A percentile compares a stretch with the other conserved stretches of the same genome.
phyloP scores from a whole-genome alignment of 2,797 vertebrate genomes.

The Gila robusta region DNA sequence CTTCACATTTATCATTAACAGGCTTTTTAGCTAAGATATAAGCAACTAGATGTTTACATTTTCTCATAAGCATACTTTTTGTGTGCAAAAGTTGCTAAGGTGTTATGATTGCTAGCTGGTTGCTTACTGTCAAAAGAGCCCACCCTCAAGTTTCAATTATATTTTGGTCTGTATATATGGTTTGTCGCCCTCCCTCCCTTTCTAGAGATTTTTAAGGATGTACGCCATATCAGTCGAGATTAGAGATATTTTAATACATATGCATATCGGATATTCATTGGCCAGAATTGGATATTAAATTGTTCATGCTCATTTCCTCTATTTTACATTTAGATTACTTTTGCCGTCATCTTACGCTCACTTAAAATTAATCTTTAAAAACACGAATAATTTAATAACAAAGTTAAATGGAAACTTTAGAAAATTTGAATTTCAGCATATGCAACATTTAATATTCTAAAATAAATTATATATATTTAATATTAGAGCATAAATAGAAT shows the following conservation, averaged over 20 bases:
- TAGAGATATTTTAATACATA: neutral
- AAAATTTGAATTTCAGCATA: neutral
- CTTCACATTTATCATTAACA: conserved; percentile 34
- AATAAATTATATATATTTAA: neutral
- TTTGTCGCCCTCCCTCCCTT: neutral
- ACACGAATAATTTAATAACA: neutral
- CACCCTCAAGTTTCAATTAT: neutral
- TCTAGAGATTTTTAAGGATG: neutral
- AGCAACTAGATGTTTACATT: neutral
- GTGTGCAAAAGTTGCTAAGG: neutral
- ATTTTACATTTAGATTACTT: neutral
- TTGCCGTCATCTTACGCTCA: neutral
- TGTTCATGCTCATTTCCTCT: conserved; percentile 1
- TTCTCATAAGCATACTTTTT: neutral
- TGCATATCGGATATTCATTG: neutral
- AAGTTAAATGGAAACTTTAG: neutral
- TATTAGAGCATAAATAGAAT: too few species aligned
- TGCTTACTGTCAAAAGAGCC: neutral
- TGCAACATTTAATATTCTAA: neutral
- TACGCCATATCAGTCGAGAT: neutral
- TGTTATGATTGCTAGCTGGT: neutral
- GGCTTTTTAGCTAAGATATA: neutral
- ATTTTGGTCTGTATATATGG: neutral
- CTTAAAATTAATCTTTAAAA: neutral
- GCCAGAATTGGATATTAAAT: neutral